phyloP scores from a whole-genome alignment of 2,888 invertebrate genomes.

The Tetranychus truncatus region DNA sequence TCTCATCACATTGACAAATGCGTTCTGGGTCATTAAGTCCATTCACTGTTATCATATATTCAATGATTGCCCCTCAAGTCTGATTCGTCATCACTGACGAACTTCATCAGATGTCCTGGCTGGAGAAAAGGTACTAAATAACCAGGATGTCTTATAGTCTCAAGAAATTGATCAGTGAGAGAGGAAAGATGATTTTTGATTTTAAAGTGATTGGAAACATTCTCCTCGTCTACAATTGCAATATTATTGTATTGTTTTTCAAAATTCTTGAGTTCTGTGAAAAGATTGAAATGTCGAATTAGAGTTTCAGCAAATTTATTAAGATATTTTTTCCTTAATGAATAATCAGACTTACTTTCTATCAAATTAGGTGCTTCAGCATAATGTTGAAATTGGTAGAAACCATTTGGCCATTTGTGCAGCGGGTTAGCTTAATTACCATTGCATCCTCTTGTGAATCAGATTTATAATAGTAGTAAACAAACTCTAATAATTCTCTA shows the following conservation, averaged over 20 bases:
- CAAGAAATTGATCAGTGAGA: slow-evolving; percentile 53
- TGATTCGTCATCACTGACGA: slow-evolving; percentile 17
- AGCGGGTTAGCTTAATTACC: no score
- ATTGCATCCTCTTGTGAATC: no score
- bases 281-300: not conserved
- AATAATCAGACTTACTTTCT: slow-evolving; percentile 45
- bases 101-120: slow-evolving; percentile 72
- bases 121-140: slow-evolving; percentile 82
- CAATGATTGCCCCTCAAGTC: no score
- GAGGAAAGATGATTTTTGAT: slow-evolving; percentile 60
- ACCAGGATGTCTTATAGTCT: slow-evolving; percentile 62
- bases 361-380: slow-evolving; percentile 72
- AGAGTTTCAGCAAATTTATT: not conserved
- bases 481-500: no score
- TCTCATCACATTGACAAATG: slow-evolving; percentile 49
- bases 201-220: slow-evolving; percentile 62
- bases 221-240: slow-evolving; percentile 50
- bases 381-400: slow-evolving; percentile 97
- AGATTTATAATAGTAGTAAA: no score
- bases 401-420: no score
- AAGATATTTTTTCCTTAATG: not conserved
- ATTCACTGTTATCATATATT: slow-evolving; percentile 30
- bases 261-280: slow-evolving; percentile 45
- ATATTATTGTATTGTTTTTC: slow-evolving; percentile 47
- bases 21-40: slow-evolving; percentile 36